Conservation (phyloP, 1,140 invertebrate species). For the Callitettix versicolor region DNA sequence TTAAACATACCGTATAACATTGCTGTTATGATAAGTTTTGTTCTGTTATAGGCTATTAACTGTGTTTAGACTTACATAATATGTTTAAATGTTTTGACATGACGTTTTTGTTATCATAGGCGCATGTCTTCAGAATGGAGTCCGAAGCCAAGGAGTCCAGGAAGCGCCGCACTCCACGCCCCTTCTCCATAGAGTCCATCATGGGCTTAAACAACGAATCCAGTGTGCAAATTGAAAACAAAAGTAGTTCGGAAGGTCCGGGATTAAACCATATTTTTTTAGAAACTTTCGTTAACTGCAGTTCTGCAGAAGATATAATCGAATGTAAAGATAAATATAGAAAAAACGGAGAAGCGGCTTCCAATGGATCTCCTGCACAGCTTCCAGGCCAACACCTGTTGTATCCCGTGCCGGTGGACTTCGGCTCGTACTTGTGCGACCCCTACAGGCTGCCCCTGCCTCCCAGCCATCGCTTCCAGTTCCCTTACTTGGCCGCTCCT, state of each 20-base stretch:
- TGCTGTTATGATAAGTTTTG: no score
- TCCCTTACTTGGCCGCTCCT: conserved; percentile 9
- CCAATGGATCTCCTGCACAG: background rate
- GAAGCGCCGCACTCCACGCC: conserved; percentile 2
- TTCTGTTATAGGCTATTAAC: no score
- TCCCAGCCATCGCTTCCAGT: conserved; percentile 7
- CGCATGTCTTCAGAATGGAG: no score
- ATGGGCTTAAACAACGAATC: background rate
- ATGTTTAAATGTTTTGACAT: no score
- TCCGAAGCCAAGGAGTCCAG: background rate
- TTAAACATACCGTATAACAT: no score
- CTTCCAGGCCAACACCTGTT: background rate
- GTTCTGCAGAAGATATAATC: background rate
- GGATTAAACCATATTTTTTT: background rate
- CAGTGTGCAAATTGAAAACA: background rate
- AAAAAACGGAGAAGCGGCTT: background rate
- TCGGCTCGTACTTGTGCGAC: conserved; percentile 18
- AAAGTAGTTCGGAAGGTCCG: background rate
- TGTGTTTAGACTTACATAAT: no score
- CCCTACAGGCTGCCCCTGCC: conserved; percentile 14
- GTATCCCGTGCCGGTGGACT: conserved; percentile 4
- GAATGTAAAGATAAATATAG: background rate
- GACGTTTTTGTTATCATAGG: no score
- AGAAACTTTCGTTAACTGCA: background rate
- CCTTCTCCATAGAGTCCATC: conserved; percentile 16